Evolutionary conservation across 2,113 vertebrate species (phyloP), one percentile per base, ranked within the genome.

Genomic region (Mesocricetus auratus): DNA sequence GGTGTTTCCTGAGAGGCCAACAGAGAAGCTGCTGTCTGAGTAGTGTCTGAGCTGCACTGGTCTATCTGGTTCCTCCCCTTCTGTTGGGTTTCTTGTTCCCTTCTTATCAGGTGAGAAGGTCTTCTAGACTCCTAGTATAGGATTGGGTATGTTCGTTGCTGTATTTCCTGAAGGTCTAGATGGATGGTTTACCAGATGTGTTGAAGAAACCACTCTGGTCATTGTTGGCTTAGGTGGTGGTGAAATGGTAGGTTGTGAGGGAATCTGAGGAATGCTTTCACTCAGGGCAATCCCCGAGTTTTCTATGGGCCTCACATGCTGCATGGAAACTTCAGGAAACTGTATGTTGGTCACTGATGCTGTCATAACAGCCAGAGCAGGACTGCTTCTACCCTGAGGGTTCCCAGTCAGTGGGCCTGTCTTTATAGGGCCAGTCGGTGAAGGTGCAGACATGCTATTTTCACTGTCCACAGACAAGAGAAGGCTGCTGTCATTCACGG

Each of bases 391-490:
- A 97, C 97, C 98, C 95, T 98, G 98, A 96, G 98, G 98, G 96
- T 98, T 98, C 97, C 98, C 97, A 42, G 98, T 98, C 96, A 98
- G 81, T 0, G 98, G 97, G 97, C 98, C 97, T 33, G 95, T 98
- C 97, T 99, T 99, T 93, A 96, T 89, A 95, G 98, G 60, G 83
- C 98, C 97, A 26, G 98, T 96, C 91, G 98, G 98, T 0, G 98
- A 99, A 97, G 99, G 98, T 96, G 98, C 98, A 90, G 98, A 98
- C 95, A 98, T 98, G 98, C 99, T 98, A 98, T 98, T 98, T 97
- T 99, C 99, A 95, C 98, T 98, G 97, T 99, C 99, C 95, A 98
- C 97, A 39, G 98, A 98, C 85, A 99, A 97, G 92, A 98, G 98
- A 83, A 99, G 96, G 94, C 98, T 98, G 98, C 98, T 98, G 85